phyloP scores from a whole-genome alignment of 2,113 vertebrate genomes.

The Jaculus jaculus region DNA sequence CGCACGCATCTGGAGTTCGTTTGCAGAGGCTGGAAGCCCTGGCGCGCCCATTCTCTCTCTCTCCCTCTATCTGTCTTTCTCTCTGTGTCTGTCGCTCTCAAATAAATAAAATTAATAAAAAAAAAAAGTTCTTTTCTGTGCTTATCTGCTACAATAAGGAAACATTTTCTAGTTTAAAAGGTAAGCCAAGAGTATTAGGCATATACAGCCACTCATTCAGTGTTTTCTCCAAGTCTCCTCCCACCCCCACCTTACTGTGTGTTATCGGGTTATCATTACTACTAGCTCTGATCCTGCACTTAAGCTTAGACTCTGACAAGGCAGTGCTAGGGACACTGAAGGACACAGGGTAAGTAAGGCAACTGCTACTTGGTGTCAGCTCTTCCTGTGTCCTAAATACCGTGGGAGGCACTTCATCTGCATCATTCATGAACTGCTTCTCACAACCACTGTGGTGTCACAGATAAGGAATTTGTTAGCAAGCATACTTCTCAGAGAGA shows the following conservation, averaged over 20 bases:
- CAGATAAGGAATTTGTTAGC: neutral
- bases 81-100: too few species aligned
- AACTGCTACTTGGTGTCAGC: neutral
- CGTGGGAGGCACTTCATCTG: neutral
- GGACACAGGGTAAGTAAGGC: neutral
- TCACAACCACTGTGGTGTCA: neutral
- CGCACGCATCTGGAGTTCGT: too few species aligned
- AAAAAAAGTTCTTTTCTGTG: constrained; percentile 26
- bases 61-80: too few species aligned
- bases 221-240: neutral
- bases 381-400: neutral
- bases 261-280: neutral
- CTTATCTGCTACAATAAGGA: neutral
- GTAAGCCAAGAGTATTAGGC: neutral
- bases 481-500: neutral
- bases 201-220: neutral
- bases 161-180: constrained; percentile 35
- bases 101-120: too few species aligned
- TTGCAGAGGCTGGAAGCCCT: too few species aligned
- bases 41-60: too few species aligned
- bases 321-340: neutral
- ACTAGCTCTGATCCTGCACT: neutral
- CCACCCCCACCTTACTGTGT: neutral
- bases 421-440: neutral
- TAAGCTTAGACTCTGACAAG: neutral